Percentiles rank a stretch among this genome's conserved stretches.
Evolutionary conservation across 2,888 invertebrate species (phyloP).

Genomic region (Stenchaetothrips biformis): DNA sequence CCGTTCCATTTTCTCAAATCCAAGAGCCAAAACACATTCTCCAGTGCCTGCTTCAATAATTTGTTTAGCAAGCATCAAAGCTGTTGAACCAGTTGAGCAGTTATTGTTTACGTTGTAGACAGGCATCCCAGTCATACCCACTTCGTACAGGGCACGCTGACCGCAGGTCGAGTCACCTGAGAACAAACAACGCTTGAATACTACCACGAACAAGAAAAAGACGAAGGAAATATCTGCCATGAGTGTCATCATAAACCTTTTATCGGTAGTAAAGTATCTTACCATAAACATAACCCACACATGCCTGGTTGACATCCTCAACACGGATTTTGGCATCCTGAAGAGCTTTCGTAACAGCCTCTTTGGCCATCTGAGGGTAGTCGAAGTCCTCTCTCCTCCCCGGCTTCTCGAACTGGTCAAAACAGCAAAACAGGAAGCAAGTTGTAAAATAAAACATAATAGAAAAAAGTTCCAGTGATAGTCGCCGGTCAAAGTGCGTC

Average conservation of each 20-base stretch:
- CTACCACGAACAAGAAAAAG: not conserved
- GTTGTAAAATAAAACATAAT: not conserved
- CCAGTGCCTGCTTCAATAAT: slow-evolving; percentile 82
- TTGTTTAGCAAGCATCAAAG: slow-evolving; percentile 84
- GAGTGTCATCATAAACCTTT: not conserved
- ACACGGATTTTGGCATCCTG: slow-evolving; percentile 75
- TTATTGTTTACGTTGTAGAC: slow-evolving; percentile 98
- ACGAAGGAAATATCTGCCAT: not conserved
- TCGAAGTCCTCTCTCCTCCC: slow-evolving; percentile 73
- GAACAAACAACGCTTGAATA: slow-evolving; percentile 32
- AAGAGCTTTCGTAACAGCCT: slow-evolving; percentile 84
- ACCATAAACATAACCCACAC: slow-evolving; percentile 89
- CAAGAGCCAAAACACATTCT: slow-evolving; percentile 86
- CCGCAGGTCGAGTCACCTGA: slow-evolving; percentile 89
- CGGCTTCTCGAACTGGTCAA: slow-evolving; percentile 82
- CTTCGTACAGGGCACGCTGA: slow-evolving; percentile 88
- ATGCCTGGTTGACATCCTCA: slow-evolving; percentile 77
- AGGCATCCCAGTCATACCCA: slow-evolving; percentile 95
- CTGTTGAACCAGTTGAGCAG: slow-evolving; percentile 94
- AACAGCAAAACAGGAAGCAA: slow-evolving; percentile 19
- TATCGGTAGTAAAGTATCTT: slow-evolving; percentile 34
- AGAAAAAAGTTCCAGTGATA: not conserved
- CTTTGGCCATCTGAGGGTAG: slow-evolving; percentile 92
- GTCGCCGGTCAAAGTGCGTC: slow-evolving; percentile 7
- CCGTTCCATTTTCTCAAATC: slow-evolving; percentile 97